Conservation (phyloP, 2,888 invertebrate genomes). For the Plebejus anna region DNA sequence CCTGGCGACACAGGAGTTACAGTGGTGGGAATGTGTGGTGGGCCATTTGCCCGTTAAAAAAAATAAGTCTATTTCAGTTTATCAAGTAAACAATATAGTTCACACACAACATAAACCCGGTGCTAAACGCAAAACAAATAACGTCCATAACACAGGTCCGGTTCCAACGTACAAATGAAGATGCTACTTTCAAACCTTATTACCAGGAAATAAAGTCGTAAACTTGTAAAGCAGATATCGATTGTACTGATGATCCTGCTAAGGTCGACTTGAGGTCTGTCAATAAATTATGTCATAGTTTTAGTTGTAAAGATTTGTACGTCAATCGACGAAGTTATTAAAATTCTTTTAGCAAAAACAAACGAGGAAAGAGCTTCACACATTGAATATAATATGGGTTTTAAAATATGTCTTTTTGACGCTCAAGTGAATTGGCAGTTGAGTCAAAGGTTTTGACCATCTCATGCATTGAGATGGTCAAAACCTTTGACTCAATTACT, state of each 20-base stretch:
- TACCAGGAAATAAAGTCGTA: neutral
- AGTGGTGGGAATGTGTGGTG: too few species aligned
- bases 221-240: neutral
- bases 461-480: too few species aligned
- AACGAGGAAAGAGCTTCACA: too few species aligned
- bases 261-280: slow-evolving; percentile 2
- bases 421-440: too few species aligned
- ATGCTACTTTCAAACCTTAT: neutral
- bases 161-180: neutral
- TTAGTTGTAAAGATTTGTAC: neutral
- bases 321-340: too few species aligned
- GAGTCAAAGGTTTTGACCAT: too few species aligned
- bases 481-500: too few species aligned
- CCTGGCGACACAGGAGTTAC: too few species aligned
- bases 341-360: too few species aligned
- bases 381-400: too few species aligned
- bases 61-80: neutral
- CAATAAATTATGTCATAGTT: slow-evolving; percentile 1
- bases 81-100: neutral
- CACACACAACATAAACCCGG: neutral
- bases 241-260: neutral
- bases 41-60: too few species aligned
- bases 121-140: slow-evolving; percentile 7
- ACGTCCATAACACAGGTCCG: neutral
- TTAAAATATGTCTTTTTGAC: too few species aligned